Conservation (phyloP, 1,140 invertebrate species). For the Zaprionus taronus region DNA sequence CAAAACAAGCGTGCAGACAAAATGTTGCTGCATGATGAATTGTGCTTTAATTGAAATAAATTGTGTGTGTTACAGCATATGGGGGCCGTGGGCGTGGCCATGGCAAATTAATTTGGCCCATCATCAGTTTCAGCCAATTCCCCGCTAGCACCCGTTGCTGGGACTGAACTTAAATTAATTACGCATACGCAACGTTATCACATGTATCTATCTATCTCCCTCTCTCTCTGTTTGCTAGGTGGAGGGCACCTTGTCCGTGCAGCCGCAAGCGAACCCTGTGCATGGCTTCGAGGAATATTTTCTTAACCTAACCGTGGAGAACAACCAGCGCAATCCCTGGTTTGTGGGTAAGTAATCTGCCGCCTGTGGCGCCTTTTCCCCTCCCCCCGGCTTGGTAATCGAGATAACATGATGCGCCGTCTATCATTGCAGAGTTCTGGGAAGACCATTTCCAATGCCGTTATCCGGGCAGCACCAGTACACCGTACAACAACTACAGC, state of each 20-base stretch:
- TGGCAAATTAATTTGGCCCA: conserved; percentile 63
- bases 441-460: conserved; percentile 95
- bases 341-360: conserved; percentile 89
- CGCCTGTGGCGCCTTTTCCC: not conserved
- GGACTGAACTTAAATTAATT: conserved; percentile 49
- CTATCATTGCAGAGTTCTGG: conserved; percentile 92
- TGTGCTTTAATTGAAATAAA: conserved; percentile 80
- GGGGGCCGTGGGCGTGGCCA: conserved; percentile 20
- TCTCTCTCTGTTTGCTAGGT: conserved; percentile 81
- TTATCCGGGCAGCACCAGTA: conserved; percentile 90
- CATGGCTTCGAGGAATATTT: conserved; percentile 95
- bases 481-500: conserved; percentile 93
- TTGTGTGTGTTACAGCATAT: conserved; percentile 43
- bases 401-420: not conserved
- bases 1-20: conserved; percentile 27
- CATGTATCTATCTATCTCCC: conserved; percentile 16
- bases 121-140: not conserved
- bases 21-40: conserved; percentile 66
- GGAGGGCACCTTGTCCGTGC: conserved; percentile 95
- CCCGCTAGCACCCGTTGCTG: conserved; percentile 8
- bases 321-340: conserved; percentile 96
- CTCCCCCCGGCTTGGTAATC: not conserved
- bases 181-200: conserved; percentile 54
- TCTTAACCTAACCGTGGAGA: conserved; percentile 92
- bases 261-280: conserved; percentile 95